phyloP scores from a whole-genome alignment of 2,888 invertebrate species.

The Heliconius sara region DNA sequence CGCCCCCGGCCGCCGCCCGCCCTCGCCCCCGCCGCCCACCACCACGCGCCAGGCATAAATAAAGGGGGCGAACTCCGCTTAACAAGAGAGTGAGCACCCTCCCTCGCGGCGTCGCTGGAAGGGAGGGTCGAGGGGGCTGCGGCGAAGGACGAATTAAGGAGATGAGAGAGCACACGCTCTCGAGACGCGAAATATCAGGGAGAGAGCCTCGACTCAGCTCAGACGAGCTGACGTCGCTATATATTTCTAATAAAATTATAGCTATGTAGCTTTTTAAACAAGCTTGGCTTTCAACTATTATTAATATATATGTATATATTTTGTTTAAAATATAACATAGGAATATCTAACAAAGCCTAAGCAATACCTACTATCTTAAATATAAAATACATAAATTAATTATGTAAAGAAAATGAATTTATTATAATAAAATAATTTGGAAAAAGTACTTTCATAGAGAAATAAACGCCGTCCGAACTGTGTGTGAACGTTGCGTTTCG shows the following conservation, averaged over 20 bases:
- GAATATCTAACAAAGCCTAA: no score
- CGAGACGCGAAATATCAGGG: slow-evolving; percentile 78
- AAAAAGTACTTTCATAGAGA: neutral
- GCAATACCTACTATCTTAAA: neutral
- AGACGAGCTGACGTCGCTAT: slow-evolving; percentile 41
- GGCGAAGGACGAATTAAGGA: slow-evolving; percentile 85
- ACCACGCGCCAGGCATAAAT: slow-evolving; percentile 74
- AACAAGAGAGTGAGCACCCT: slow-evolving; percentile 78
- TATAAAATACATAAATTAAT: neutral
- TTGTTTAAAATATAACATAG: neutral
- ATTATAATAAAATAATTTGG: neutral
- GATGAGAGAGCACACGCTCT: slow-evolving; percentile 83
- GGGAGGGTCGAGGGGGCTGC: slow-evolving; percentile 81
- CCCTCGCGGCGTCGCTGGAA: slow-evolving; percentile 69
- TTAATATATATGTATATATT: neutral
- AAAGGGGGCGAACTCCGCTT: slow-evolving; percentile 80
- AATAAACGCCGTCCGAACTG: slow-evolving; percentile 54
- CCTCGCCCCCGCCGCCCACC: slow-evolving; percentile 56
- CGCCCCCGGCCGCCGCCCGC: slow-evolving; percentile 58
- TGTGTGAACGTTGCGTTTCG: slow-evolving; percentile 74
- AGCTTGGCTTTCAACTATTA: neutral
- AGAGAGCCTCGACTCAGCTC: slow-evolving; percentile 44
- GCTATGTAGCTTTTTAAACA: slow-evolving; percentile 11
- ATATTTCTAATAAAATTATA: slow-evolving; percentile 37
- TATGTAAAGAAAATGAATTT: neutral